A percentile compares a stretch with the other conserved stretches of the same genome.
Conservation (phyloP, 2,888 invertebrate genomes). For the Hyposoter dolosus region DNA sequence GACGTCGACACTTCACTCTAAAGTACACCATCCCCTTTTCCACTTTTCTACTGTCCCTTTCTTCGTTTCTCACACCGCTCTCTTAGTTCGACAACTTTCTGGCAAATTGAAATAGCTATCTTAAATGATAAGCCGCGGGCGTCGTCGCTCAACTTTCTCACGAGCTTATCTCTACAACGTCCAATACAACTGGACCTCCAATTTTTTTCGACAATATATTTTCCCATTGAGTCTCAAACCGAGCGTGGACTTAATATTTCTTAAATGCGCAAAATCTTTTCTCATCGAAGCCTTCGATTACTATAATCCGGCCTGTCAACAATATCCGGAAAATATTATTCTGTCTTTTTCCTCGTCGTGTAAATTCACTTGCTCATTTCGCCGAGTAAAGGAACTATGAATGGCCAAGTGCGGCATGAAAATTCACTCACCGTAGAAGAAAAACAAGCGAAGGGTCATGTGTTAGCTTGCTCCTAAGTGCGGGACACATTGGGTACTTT, state of each 20-base stretch:
- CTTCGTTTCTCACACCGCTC: slow-evolving; percentile 4
- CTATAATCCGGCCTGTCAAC: not conserved
- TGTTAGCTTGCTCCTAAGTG: slow-evolving; percentile 4
- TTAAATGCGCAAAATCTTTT: too few species aligned
- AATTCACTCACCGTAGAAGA: slow-evolving; percentile 75
- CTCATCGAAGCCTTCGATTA: not conserved
- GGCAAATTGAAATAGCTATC: slow-evolving; percentile 77
- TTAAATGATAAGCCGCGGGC: slow-evolving; percentile 71
- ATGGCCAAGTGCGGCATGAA: slow-evolving; percentile 66
- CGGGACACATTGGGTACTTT: slow-evolving; percentile 36
- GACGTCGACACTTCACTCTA: slow-evolving; percentile 32
- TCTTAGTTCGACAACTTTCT: slow-evolving; percentile 69
- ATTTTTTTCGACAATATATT: not conserved
- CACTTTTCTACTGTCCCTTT: not conserved
- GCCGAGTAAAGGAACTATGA: slow-evolving; percentile 46
- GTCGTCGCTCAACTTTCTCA: slow-evolving; percentile 3
- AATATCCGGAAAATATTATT: not conserved
- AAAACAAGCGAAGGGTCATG: slow-evolving; percentile 52
- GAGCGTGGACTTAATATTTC: too few species aligned
- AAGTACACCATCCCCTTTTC: slow-evolving; percentile 15
- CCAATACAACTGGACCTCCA: not conserved
- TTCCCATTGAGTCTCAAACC: not conserved
- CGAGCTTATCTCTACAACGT: not conserved
- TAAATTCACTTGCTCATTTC: not conserved
- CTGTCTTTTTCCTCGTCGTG: not conserved